Base-by-base conservation (phyloP, 2,113 vertebrate genomes). In the Amazona vittata region DNA sequence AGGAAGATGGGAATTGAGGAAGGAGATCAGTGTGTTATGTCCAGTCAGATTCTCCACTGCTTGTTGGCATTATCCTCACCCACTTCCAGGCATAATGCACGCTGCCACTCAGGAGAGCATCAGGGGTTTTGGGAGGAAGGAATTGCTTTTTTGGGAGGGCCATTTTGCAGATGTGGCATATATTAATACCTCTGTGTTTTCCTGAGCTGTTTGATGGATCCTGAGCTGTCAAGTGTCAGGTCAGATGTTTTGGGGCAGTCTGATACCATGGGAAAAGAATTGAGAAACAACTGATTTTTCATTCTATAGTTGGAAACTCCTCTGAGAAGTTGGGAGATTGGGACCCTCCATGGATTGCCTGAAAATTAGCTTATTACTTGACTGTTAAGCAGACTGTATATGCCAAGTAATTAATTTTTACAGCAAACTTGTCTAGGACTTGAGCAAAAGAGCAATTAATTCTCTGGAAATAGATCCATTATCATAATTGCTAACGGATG, bases 351-450 rank as follows among this genome's bases (percentile, higher is more conserved):
- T 46, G 83, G n/a, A 82, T 88, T 95, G 57, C 91, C 84, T 91
- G 73, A 94, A 96, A 97, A 96, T 94, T 70, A 94, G 39, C 93
- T 96, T 96, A 90, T 97, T 97, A 75, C 86, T 93, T 90, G 35
- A 96, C 94, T 75, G 80, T 96, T 97, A 94, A 97, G 67, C 11
- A 3, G 94, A 90, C 46, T 91, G 81, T 93, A 89, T 91, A 77
- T 96, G 75, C 65, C 95, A 93, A 91, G 93, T 94, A 98, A 97
- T 97, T 98, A 97, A 96, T 96, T 97, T 97, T 97, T 96, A 95
- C 81, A 95, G 89, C 87, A 95, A 97, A 95, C 87, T 95, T 95
- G 83, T 70, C 91, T 91, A 46, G 69, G 93, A 84, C 60, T 83
- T 96, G 79, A 75, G 86, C 91, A 97, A 97, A 96, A 84, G 83